Evolutionary conservation across 35 echinoderm and acorn worm species (phyloP), one percentile per base, ranked within the genome.

Genomic region (Acanthaster planci): DNA sequence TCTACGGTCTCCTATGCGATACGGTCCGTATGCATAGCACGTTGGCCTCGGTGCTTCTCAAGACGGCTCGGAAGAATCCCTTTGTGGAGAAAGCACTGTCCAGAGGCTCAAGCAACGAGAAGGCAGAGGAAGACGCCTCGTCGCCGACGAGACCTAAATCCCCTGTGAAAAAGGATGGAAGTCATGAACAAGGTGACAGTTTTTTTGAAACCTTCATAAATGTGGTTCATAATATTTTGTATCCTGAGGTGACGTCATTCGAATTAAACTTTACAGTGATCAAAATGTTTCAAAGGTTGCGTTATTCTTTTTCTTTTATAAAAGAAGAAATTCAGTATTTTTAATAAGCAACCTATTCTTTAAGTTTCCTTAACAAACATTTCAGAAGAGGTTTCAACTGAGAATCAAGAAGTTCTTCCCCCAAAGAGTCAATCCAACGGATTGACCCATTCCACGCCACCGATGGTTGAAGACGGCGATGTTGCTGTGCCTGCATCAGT

Each of bases 1-100:
- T 99, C 32, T 99, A 99, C 67, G 96, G 87, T 51, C 81, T 99
- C 16, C 89, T 99, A 17, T 86, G 84, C 18, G 96, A 99, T 72
- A 88, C 81, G 14, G 94, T 89, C 32, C 77, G 94, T 0, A 86
- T 97, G 68, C 87, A 97, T 32, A 97, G 75, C 77, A 97, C 94
- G 18, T 83, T 97, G 29, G 94, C 90, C 2, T 92, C 85, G 8
- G 90, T 97, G 31, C 55, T 97, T 14, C 87, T 84, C 19, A 85
- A 92, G 59, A 79, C 56, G 29, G 86, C 91, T n/a, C 83, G 90
- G 15, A 80, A 64, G 17, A 94, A 94, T 21, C 87, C 87, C 27
- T 83, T 92, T 52, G 32, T 87, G 31, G 87, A 89, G 29, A 55
- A 90, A 26, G 77, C 60, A 55, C 42, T 93, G 39, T 97, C 94